A percentile compares a stretch with the other conserved stretches of the same genome.
phyloP scores from a whole-genome alignment of 2,113 vertebrate species.

The Pluvianellus socialis region DNA sequence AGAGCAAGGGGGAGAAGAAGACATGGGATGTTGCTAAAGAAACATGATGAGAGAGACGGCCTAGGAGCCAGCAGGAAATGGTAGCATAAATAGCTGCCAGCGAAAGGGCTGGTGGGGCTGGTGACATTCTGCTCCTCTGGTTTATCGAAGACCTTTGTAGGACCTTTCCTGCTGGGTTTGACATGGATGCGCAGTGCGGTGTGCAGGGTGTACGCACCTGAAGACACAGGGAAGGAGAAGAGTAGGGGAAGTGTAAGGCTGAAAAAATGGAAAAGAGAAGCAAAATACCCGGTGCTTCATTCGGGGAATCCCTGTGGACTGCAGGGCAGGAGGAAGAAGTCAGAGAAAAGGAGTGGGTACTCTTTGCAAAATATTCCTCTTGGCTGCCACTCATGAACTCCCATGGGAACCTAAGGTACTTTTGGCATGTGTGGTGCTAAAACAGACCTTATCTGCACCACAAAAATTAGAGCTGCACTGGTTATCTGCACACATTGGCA shows the following conservation, averaged over 20 bases:
- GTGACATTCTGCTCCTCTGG: neutral
- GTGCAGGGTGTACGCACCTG: accelerated
- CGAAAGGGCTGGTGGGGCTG: neutral
- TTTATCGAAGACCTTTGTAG: neutral
- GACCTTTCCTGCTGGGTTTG: neutral
- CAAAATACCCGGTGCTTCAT: neutral
- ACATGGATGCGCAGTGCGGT: neutral
- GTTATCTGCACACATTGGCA: neutral
- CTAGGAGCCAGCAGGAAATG: neutral
- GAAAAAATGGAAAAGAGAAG: neutral
- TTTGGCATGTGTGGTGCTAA: neutral
- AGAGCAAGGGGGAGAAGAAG: neutral
- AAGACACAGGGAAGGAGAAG: neutral
- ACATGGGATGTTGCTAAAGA: neutral
- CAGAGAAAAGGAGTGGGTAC: neutral
- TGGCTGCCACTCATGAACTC: neutral
- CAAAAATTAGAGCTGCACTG: neutral
- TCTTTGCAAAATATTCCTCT: neutral
- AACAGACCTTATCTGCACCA: neutral
- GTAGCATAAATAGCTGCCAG: neutral
- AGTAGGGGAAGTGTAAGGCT: neutral
- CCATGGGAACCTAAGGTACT: neutral
- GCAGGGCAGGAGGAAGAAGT: neutral
- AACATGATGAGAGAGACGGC: neutral
- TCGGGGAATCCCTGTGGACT: neutral